Percentiles rank a stretch among this genome's conserved stretches.
Evolutionary conservation across 2,888 invertebrate genomes (phyloP).

Genomic region (Parasteatoda lunata): DNA sequence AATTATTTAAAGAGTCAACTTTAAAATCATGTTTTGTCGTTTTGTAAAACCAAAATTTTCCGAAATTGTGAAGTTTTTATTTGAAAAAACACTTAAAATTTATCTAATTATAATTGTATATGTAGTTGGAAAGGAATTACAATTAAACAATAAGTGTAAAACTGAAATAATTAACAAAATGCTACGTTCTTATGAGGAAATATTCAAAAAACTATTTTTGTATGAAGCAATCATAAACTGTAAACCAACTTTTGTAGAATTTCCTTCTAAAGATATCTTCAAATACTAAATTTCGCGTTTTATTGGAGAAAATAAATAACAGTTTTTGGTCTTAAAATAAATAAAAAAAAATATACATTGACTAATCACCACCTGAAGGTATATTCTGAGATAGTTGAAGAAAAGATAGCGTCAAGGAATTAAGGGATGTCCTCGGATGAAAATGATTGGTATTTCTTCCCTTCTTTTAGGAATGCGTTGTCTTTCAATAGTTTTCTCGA

Average conservation of each 20-base stretch:
- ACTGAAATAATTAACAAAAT: not conserved
- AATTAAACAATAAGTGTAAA: no score
- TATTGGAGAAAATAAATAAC: conserved; percentile 46
- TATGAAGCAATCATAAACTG: not conserved
- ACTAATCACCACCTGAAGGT: conserved; percentile 58
- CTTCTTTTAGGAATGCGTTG: conserved; percentile 16
- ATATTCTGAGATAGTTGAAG: conserved; percentile 22
- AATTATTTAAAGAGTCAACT: no score
- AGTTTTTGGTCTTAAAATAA: conserved; percentile 12
- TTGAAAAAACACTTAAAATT: no score
- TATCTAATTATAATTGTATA: no score
- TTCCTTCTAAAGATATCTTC: conserved; percentile 12
- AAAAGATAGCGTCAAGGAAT: conserved; percentile 35
- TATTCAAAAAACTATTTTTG: not conserved
- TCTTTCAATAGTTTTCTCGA: conserved; percentile 9
- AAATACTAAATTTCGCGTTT: conserved; percentile 16
- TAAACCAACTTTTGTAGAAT: not conserved
- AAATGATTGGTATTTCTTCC: conserved; percentile 54
- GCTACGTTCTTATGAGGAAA: not conserved
- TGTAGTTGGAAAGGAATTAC: no score
- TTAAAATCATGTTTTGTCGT: no score
- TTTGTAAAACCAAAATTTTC: no score
- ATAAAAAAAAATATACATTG: conserved; percentile 33
- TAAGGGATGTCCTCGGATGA: conserved; percentile 59
- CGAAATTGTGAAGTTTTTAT: no score